Evolutionary conservation across 2,113 vertebrate genomes (phyloP), one percentile per base, ranked within the genome.

Genomic region (Prochilodus magdalenae): DNA sequence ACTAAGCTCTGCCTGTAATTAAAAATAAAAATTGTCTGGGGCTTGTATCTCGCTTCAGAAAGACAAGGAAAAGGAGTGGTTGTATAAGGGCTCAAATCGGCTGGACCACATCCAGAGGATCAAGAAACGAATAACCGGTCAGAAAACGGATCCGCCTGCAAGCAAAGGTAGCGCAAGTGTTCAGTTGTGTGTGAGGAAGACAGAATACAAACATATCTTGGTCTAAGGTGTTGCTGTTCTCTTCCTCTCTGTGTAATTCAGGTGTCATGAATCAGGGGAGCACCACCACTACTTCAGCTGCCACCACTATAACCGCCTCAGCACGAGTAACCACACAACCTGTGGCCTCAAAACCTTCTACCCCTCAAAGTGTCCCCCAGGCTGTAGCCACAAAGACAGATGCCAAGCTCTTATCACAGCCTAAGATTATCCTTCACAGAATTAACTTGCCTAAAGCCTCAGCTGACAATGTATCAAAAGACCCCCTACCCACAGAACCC

Each of bases 21-120:
- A 53, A 55, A 14, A 62, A 36, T n/a, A n/a, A n/a, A 59, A 30
- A 75, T 24, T 81, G n/a, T 8, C 11, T 7, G 30, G 16, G 5
- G n/a, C 86, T 40, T 77, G 5, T 84, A 12, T 84, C 0, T 88
- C 49, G 6, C 67, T 85, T 47, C 82, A 97, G 94, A 93, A 93
- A 20, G 94, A 96, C 85, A 91, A 95, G 26, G 94, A 94, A 0
- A 95, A 94, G 0, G 95, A 96, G 81, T 98, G 96, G 97, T 90
- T 99, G 77, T 97, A 97, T 84, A 88, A 95, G 15, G 97, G 97
- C 0, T 99, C 98, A 36, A 94, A 92, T 0, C 94, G 95, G 44
- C 90, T 99, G 12, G 94, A 97, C 83, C 94, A 95, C 77, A 95
- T 97, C 87, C 95, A 95, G 83, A 95, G 89, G 83, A 92, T 96